Evolutionary conservation across 30 jellyfish, hydroid and myxozoan genomes (phyloP).

Genomic region (Hydractinia echinata): DNA sequence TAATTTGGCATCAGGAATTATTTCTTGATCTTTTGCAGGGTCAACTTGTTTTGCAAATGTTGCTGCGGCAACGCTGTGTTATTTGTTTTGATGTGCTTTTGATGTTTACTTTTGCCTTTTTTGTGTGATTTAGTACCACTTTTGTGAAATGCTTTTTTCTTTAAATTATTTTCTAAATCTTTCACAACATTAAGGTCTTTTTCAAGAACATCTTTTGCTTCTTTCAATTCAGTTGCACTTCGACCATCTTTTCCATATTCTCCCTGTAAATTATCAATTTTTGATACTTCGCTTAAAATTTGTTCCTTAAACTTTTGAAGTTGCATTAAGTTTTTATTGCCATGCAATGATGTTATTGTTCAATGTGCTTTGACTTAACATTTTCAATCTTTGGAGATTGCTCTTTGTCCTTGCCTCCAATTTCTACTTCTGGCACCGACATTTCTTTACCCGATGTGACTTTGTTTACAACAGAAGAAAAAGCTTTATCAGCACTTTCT

Average conservation of each 20-base stretch:
- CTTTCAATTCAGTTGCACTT: constrained; percentile 59
- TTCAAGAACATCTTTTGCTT: constrained; percentile 62
- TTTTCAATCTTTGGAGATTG: background rate
- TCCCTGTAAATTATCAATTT: constrained; percentile 66
- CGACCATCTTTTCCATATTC: constrained; percentile 60
- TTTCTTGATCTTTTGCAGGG: constrained; percentile 27
- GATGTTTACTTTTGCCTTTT: background rate
- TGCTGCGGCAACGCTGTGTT: background rate
- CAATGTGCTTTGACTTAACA: background rate
- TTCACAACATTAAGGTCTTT: constrained; percentile 77
- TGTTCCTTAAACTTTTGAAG: constrained; percentile 70
- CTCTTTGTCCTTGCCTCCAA: constrained; percentile 14
- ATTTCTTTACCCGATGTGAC: background rate
- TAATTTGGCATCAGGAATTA: constrained; percentile 29
- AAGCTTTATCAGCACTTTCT: constrained; percentile 10
- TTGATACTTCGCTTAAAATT: constrained; percentile 67
- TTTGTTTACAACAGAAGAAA: constrained; percentile 21
- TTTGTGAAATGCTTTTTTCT: constrained; percentile 21
- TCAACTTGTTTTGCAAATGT: background rate
- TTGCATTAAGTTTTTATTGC: constrained; percentile 35
- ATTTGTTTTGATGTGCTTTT: background rate
- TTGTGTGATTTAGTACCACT: constrained; percentile 4
- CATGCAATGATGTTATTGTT: background rate
- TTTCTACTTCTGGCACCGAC: background rate
- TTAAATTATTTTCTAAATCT: constrained; percentile 60